Conservation (phyloP, 2,888 invertebrate species). For the Margaritifera margaritifera region DNA sequence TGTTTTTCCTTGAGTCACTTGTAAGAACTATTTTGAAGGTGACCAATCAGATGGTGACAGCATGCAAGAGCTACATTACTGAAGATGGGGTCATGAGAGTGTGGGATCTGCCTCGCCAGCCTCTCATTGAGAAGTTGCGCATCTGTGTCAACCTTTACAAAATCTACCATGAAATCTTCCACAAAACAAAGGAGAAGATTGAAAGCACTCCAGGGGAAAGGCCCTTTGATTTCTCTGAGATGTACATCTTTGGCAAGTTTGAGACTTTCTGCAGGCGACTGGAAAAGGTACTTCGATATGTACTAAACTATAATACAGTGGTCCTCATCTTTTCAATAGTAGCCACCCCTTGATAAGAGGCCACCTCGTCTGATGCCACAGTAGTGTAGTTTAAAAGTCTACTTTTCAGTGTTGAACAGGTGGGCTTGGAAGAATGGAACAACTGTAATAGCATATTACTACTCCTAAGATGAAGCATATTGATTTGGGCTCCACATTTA, state of each 20-base stretch:
- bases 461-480: neutral
- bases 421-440: neutral
- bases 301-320: neutral
- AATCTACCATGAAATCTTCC: conserved; percentile 78
- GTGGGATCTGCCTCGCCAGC: conserved; percentile 64
- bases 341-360: neutral
- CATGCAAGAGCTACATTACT: conserved; percentile 68
- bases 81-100: conserved; percentile 57
- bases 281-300: conserved; percentile 54
- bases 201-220: conserved; percentile 61
- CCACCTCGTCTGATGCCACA: neutral
- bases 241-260: conserved; percentile 73
- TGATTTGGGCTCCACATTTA: no score
- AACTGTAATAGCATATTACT: neutral
- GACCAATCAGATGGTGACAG: conserved; percentile 72
- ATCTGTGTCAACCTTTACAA: conserved; percentile 75
- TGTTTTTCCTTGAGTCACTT: no score
- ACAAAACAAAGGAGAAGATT: conserved; percentile 73
- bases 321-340: neutral
- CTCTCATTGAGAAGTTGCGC: conserved; percentile 73
- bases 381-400: neutral
- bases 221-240: conserved; percentile 71
- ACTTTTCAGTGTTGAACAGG: conserved; percentile 1
- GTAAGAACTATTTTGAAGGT: conserved; percentile 47
- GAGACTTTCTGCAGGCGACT: conserved; percentile 69